Base-by-base conservation (phyloP, 2,797 vertebrate genomes). In the Rachycentron canadum region DNA sequence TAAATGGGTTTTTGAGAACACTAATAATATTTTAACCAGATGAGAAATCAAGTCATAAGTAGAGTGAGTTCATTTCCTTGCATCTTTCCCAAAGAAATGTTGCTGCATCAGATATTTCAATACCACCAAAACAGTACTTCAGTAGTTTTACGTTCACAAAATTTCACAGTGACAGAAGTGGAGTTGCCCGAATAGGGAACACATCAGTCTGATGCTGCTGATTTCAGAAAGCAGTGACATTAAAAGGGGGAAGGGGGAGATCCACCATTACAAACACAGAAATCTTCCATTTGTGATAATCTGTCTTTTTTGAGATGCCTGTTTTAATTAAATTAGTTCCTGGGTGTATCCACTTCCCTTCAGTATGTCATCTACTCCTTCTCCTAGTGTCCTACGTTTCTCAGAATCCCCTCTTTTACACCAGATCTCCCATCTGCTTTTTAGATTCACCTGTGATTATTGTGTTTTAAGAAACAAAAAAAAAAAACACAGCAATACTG, bases 351-450 rank as follows among this genome's bases (percentile, higher is more conserved):
- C 32, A 45, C 21, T 47, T 58, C 23, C n/a, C n/a, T 12, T 26
- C 25, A 11, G 11, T 4, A 23, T 26, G 50, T 53, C 10, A 3
- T 13, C 47, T 17, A 43, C 34, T 21, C 9, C 2, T 63, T 38
- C 1, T 74, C 11, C 23, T 2, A 10, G 38, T 25, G 13, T 28
- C 34, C 58, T 53, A 57, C 3, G 1, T 59, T 55, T 73, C 76
- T 76, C 57, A 74, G 26, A 77, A 63, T 62, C 34, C 55, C 34
- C 43, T 64, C 43, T 2, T 32, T 32, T 0, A 28, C 32, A 61
- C 38, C 9, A 38, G 23, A 34, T 11, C 8, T 40, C 11, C 34
- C 34, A 36, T 36, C 40, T 16, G 16, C 17, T 17, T 43, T 2
- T 26, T 45, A 9, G 38, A 64, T 26, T 50, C 17, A 43, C 50